These are phyloP conservation scores for Dromiciops gliroides DNA, from an alignment of 2,113 vertebrate genomes.

Conservation along the genomic window DNA sequence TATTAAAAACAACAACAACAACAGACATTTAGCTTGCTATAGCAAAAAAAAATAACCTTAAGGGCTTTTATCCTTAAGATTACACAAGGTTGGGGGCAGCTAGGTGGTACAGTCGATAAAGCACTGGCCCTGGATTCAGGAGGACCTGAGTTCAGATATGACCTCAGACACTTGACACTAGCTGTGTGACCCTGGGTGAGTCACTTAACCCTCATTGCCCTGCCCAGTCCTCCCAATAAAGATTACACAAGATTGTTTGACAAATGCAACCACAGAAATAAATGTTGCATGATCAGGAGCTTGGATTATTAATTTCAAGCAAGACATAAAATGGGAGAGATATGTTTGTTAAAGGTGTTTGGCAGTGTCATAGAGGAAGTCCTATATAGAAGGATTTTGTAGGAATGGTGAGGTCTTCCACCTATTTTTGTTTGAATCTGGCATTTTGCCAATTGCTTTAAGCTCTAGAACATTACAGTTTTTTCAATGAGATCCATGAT, in stretches of 20 bases:
- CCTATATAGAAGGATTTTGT: not conserved
- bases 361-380: not conserved
- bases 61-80: not conserved
- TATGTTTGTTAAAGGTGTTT: not conserved
- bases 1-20: not conserved
- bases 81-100: not conserved
- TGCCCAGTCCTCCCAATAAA: too few relatives aligned
- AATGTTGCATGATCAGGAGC: not conserved
- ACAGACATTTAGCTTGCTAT: not conserved
- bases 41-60: not conserved
- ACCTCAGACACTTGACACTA: too few relatives aligned
- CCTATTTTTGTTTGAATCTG: not conserved
- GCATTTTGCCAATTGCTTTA: not conserved
- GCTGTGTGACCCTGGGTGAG: too few relatives aligned
- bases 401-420: not conserved
- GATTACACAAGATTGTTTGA: not conserved
- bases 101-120: too few relatives aligned
- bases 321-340: not conserved
- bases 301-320: not conserved
- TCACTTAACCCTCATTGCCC: too few relatives aligned
- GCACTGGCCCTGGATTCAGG: too few relatives aligned
- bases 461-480: not conserved
- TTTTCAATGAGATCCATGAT: not conserved
- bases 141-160: too few relatives aligned
- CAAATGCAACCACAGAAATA: not conserved